phyloP scores from a whole-genome alignment of 2,888 invertebrate species.

The Eupithecia pulchellata region DNA sequence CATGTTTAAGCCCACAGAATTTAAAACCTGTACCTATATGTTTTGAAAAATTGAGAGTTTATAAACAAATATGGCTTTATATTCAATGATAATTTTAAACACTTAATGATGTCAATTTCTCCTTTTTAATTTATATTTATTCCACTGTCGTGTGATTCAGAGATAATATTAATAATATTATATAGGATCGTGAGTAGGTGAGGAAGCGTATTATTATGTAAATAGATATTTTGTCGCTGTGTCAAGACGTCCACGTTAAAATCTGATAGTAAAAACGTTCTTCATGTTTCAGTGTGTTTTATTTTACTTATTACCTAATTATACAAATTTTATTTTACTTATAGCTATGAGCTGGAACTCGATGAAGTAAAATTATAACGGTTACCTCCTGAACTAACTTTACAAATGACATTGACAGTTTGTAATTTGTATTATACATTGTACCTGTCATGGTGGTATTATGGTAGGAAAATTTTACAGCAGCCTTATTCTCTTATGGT shows the following conservation, averaged over 20 bases:
- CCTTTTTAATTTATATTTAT: background rate
- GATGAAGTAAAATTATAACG: too few species aligned
- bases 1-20: conserved; percentile 18
- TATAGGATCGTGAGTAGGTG: conserved; percentile 38
- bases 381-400: too few species aligned
- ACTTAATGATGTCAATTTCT: background rate
- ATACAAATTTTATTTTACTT: background rate
- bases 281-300: conserved; percentile 75
- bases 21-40: conserved; percentile 1
- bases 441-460: too few species aligned
- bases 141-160: background rate
- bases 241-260: conserved; percentile 81
- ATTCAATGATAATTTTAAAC: conserved; percentile 2
- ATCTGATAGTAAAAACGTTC: conserved; percentile 76
- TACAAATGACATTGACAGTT: background rate
- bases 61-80: background rate
- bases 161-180: conserved; percentile 13
- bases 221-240: conserved; percentile 75
- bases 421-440: too few species aligned
- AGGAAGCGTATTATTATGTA: conserved; percentile 63
- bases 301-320: background rate
- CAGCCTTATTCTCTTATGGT: too few species aligned
- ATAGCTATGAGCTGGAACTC: background rate
- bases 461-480: too few species aligned
- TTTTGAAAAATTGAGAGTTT: background rate